Percentiles rank a stretch among this genome's conserved stretches.
Evolutionary conservation across 2,113 vertebrate genomes (phyloP).

Genomic region (Prolemur simus): DNA sequence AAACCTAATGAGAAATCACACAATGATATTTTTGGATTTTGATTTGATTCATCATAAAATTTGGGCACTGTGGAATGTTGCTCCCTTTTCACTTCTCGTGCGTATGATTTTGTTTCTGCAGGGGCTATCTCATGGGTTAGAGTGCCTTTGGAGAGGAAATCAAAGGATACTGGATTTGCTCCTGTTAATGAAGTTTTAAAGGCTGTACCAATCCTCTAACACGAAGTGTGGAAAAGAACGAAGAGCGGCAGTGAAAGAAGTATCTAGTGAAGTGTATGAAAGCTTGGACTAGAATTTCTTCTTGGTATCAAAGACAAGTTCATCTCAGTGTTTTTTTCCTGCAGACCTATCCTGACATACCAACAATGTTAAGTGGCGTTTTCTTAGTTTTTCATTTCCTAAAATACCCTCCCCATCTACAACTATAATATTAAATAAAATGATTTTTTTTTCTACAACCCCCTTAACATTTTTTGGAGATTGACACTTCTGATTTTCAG

Average conservation of each 20-base stretch:
- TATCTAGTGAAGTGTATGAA: neutral
- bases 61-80: neutral
- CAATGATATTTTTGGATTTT: neutral
- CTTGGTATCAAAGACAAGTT: slow-evolving; percentile 10
- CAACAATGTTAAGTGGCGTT: slow-evolving; percentile 24
- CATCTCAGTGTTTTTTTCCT: slow-evolving; percentile 48
- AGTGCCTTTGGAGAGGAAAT: slow-evolving; percentile 56
- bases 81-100: slow-evolving; percentile 24
- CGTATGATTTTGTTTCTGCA: slow-evolving; percentile 78
- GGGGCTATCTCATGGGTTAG: slow-evolving; percentile 98
- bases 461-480: slow-evolving; percentile 40
- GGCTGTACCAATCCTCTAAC: slow-evolving; percentile 17
- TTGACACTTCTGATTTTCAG: slow-evolving; percentile 34
- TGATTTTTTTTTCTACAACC: slow-evolving; percentile 68
- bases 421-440: slow-evolving; percentile 62
- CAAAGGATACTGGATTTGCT: slow-evolving; percentile 65
- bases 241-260: slow-evolving; percentile 18
- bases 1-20: neutral
- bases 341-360: neutral
- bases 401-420: slow-evolving; percentile 44
- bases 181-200: slow-evolving; percentile 67
- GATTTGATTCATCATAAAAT: neutral
- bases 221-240: neutral
- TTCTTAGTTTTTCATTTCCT: slow-evolving; percentile 54
- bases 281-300: neutral